These are phyloP conservation scores for Polylopha cassiicola DNA, from an alignment of 2,888 invertebrate genomes.

Conservation along the genomic window DNA sequence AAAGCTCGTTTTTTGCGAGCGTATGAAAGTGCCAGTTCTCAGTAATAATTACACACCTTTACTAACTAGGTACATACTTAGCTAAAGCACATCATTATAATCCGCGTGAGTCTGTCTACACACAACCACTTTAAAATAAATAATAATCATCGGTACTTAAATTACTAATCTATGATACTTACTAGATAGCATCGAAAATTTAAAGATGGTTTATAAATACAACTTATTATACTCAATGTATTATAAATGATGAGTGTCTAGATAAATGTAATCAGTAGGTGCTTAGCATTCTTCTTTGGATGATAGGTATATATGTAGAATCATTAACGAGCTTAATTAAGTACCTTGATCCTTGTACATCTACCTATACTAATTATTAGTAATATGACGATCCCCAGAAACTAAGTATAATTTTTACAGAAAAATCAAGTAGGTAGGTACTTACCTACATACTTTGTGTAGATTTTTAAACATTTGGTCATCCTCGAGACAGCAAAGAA, in stretches of 20 bases:
- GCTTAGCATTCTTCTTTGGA: constrained; percentile 6
- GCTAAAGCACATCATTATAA: constrained; percentile 2
- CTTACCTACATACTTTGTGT: not conserved
- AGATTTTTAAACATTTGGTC: too few species aligned
- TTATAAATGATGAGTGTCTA: too few species aligned
- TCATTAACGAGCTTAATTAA: constrained; percentile 6
- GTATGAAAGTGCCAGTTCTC: constrained; percentile 49
- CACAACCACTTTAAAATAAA: too few species aligned
- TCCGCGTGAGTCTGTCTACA: not conserved
- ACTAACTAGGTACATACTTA: constrained; percentile 6
- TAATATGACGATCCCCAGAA: constrained; percentile 5
- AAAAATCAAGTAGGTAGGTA: not conserved
- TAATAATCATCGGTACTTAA: too few species aligned
- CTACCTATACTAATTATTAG: not conserved
- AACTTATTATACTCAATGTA: too few species aligned
- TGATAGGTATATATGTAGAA: not conserved
- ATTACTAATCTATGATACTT: too few species aligned
- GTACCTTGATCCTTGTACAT: constrained; percentile 4
- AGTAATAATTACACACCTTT: constrained; percentile 33
- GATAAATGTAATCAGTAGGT: not conserved
- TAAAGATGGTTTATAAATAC: too few species aligned
- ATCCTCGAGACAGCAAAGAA: too few species aligned
- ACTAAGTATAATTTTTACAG: not conserved
- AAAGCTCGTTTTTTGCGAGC: constrained; percentile 60
- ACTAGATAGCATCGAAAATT: too few species aligned